Conservation (phyloP, 2,113 vertebrate genomes). For the Bufo gargarizans region DNA sequence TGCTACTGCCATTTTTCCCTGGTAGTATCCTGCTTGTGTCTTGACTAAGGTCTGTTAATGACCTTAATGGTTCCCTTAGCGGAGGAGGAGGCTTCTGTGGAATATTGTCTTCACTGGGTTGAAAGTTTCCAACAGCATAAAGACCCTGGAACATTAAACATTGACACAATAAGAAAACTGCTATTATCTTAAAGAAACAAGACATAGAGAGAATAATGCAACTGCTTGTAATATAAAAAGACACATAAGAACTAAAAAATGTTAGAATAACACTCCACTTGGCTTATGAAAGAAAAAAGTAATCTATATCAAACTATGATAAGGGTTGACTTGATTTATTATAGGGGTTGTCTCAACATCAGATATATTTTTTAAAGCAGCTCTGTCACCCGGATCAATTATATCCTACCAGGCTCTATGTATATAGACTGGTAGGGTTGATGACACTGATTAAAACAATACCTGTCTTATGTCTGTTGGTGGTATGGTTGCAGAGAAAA, state of each 20-base stretch:
- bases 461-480: no score
- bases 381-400: no score
- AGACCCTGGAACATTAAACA: conserved; percentile 79
- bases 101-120: conserved; percentile 82
- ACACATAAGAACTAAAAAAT: background rate
- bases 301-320: no score
- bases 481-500: no score
- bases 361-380: no score
- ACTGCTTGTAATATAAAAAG: background rate
- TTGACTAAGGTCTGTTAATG: conserved; percentile 87
- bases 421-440: no score
- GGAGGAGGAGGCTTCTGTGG: conserved; percentile 65
- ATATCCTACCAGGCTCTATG: no score
- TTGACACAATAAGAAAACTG: background rate
- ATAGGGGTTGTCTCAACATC: no score
- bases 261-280: background rate
- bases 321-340: no score
- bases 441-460: no score
- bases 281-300: no score
- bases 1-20: conserved; percentile 81
- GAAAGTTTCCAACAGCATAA: conserved; percentile 94
- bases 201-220: background rate
- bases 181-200: background rate
- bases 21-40: conserved; percentile 84
- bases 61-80: conserved; percentile 76